Evolutionary conservation across 2,113 vertebrate species (phyloP).

Genomic region (crab-eating macaque (Macaca fascicularis)): T2T-MFA8v1.1 NC_088384.1:66650501-66651000

Average conservation of each 20-base stretch:
- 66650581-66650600: neutral
- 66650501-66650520: neutral
- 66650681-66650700: neutral
- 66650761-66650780: conserved; percentile 2
- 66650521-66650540: neutral
- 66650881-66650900: neutral
- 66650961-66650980: neutral
- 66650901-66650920: neutral
- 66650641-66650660: neutral
- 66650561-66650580: neutral
- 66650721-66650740: conserved; percentile 7
- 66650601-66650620: neutral
- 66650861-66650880: neutral
- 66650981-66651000: neutral
- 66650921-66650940: neutral
- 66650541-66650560: neutral
- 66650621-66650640: neutral
- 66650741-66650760: neutral
- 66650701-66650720: neutral
- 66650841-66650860: neutral
- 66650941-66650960: neutral
- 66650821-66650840: neutral
- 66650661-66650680: neutral
- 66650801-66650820: conserved; percentile 1
- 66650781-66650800: neutral